These are phyloP conservation scores for Scomber scombrus DNA, from an alignment of 2,113 vertebrate genomes.

Conservation along the genomic window DNA sequence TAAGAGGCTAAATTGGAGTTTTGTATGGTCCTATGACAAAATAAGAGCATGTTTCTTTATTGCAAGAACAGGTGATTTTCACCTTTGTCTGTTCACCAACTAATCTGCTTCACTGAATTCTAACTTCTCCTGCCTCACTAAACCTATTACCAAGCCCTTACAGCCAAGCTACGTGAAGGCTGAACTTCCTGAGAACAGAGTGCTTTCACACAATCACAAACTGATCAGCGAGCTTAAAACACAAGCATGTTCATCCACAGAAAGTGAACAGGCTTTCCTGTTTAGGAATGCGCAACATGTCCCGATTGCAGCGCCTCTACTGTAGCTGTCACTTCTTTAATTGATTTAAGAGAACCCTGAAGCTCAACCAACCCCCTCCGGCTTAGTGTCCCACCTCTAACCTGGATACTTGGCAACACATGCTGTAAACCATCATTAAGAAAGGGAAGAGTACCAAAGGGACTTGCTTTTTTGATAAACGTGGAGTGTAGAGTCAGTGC, in stretches of 20 bases:
- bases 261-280: conserved; percentile 8
- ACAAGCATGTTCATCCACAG: conserved; percentile 2
- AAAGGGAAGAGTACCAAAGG: not conserved
- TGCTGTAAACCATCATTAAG: not conserved
- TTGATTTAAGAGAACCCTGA: conserved; percentile 33
- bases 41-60: too few species aligned
- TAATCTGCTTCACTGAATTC: not conserved
- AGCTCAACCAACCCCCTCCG: not conserved
- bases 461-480: not conserved
- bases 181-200: not conserved
- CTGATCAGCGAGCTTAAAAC: not conserved
- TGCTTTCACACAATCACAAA: not conserved
- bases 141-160: not conserved
- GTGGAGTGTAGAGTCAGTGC: not conserved
- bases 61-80: not conserved
- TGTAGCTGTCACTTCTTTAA: conserved; percentile 59
- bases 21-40: too few species aligned
- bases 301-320: conserved; percentile 38
- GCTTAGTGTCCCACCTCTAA: conserved; percentile 19
- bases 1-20: too few species aligned
- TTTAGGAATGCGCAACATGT: conserved; percentile 51
- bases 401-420: not conserved
- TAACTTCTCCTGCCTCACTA: not conserved
- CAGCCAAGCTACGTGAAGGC: not conserved
- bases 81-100: not conserved